Conservation (phyloP, 2,113 vertebrate genomes). For the Erythrolamprus reginae region DNA sequence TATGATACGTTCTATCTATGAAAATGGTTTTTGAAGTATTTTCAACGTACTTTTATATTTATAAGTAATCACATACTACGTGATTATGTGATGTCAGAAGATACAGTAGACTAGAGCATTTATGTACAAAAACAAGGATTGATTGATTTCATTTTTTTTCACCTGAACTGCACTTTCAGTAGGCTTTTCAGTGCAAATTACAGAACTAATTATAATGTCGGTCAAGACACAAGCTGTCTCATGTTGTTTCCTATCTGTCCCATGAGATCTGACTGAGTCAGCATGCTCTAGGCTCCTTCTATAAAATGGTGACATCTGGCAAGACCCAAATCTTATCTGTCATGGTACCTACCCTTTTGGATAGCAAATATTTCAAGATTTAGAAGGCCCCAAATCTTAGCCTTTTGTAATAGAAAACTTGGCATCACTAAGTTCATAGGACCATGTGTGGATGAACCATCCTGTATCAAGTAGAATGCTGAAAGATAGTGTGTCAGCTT, state of each 20-base stretch:
- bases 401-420: neutral
- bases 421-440: neutral
- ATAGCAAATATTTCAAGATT: neutral
- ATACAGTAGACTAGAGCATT: slow-evolving; percentile 4
- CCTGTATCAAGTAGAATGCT: neutral
- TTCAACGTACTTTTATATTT: slow-evolving; percentile 35
- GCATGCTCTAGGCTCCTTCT: neutral
- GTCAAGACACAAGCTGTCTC: neutral
- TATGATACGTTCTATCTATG: slow-evolving; percentile 52
- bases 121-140: neutral
- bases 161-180: neutral
- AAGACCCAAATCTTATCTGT: neutral
- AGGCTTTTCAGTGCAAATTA: neutral
- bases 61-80: slow-evolving; percentile 23
- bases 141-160: neutral
- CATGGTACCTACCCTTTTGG: neutral
- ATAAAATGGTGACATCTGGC: neutral
- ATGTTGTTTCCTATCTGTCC: neutral
- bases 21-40: slow-evolving; percentile 48
- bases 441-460: neutral
- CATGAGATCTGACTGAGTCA: neutral
- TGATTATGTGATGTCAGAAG: fast-evolving
- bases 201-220: neutral
- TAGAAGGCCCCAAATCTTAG: neutral
- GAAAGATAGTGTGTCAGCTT: neutral